Conservation (phyloP, 2,797 vertebrate species). For the Lemur catta region DNA sequence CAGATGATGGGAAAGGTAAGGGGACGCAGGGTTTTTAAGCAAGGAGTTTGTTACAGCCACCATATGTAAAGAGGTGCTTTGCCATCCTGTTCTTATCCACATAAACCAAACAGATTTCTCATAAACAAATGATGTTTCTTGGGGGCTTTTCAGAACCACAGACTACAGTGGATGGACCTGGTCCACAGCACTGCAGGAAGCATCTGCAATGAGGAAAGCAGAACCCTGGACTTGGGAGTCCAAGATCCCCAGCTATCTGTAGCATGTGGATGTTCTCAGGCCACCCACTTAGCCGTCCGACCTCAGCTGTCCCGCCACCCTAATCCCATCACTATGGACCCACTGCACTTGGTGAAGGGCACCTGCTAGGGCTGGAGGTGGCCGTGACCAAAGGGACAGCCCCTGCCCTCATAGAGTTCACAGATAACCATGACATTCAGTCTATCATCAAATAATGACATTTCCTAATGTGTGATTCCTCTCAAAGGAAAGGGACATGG, state of each 20-base stretch:
- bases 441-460: not conserved
- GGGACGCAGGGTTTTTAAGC: not conserved
- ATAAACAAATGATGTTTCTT: not conserved
- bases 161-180: not conserved
- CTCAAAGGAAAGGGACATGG: not conserved
- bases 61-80: not conserved
- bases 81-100: not conserved
- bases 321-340: not conserved
- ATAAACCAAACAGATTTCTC: not conserved
- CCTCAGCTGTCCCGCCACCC: not conserved
- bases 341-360: not conserved
- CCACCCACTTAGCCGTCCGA: accelerated
- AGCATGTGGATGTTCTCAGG: not conserved
- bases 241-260: accelerated
- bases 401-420: not conserved
- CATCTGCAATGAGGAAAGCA: not conserved
- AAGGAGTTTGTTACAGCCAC: too few species aligned
- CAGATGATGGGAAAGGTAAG: not conserved
- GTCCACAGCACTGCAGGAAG: accelerated
- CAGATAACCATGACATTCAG: not conserved
- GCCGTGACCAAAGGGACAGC: not conserved
- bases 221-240: too few species aligned
- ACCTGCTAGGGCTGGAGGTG: not conserved
- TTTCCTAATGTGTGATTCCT: not conserved
- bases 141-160: not conserved